Evolutionary conservation across 2,888 invertebrate species (phyloP).

Genomic region (Dolichomitus sp.): DNA sequence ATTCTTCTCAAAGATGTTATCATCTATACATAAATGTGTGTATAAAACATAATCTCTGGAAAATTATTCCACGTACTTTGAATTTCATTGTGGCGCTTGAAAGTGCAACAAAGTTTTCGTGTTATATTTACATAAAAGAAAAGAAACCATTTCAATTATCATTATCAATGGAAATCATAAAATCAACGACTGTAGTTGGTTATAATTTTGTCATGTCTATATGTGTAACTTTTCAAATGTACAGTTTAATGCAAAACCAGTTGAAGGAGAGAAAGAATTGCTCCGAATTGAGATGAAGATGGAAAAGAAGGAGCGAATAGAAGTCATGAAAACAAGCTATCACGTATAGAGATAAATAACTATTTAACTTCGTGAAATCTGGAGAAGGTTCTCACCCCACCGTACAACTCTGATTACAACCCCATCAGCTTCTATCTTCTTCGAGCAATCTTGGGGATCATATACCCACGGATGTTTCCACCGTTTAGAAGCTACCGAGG

Average conservation of each 20-base stretch:
- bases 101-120: background rate
- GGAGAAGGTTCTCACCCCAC: background rate
- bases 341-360: background rate
- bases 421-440: slow-evolving; percentile 26
- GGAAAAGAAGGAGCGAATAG: background rate
- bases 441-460: slow-evolving; percentile 19
- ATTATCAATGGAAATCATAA: too few species aligned
- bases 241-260: background rate
- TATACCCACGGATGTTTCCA: background rate
- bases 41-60: slow-evolving; percentile 23
- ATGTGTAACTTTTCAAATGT: background rate
- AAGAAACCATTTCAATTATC: background rate
- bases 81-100: slow-evolving; percentile 13
- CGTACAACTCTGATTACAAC: slow-evolving; percentile 15
- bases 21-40: slow-evolving; percentile 20
- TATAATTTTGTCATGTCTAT: background rate
- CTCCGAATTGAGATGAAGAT: background rate
- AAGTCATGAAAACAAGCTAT: background rate
- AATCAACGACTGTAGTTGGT: background rate
- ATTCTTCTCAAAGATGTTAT: slow-evolving; percentile 9
- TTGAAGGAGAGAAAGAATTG: too few species aligned
- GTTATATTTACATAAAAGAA: background rate
- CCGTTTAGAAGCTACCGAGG: background rate
- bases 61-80: slow-evolving; percentile 34
- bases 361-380: background rate